These are phyloP conservation scores for Chamaetylas fuelleborni DNA, from an alignment of 2,113 vertebrate species.

Conservation along the genomic window DNA sequence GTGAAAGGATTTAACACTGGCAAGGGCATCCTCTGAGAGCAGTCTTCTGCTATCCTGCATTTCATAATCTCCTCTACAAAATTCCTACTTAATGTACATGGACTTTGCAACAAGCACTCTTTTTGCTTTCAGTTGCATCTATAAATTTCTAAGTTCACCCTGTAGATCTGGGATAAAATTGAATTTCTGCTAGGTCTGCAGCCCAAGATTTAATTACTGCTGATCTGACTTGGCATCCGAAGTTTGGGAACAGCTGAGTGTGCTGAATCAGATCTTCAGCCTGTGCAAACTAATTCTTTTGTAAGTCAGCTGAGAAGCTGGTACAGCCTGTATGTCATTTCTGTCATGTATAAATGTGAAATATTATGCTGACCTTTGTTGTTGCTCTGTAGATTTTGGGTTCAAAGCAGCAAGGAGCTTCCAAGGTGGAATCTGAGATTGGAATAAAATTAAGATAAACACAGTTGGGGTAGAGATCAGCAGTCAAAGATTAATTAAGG, in stretches of 20 bases:
- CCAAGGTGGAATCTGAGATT: background rate
- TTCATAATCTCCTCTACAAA: background rate
- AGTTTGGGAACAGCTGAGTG: constrained; percentile 22
- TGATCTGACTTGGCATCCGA: constrained; percentile 26
- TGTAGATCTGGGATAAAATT: background rate
- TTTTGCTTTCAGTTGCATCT: background rate
- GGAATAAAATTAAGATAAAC: background rate
- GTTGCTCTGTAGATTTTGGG: background rate
- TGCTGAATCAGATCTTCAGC: constrained; percentile 19
- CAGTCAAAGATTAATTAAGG: background rate
- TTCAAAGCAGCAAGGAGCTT: background rate
- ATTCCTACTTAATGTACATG: background rate
- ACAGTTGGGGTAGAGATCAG: background rate
- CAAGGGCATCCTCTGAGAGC: background rate
- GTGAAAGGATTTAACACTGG: background rate
- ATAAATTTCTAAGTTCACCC: background rate
- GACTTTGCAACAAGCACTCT: background rate
- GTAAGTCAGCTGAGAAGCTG: background rate
- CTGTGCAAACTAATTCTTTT: background rate
- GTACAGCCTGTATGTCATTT: background rate
- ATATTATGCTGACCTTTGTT: background rate
- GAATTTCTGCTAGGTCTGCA: background rate
- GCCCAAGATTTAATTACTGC: background rate
- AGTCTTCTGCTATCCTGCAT: background rate
- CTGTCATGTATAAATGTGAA: background rate